A percentile compares a stretch with the other conserved stretches of the same genome.
phyloP scores from a whole-genome alignment of 2,113 vertebrate genomes.

The Callocephalon fimbriatum region DNA sequence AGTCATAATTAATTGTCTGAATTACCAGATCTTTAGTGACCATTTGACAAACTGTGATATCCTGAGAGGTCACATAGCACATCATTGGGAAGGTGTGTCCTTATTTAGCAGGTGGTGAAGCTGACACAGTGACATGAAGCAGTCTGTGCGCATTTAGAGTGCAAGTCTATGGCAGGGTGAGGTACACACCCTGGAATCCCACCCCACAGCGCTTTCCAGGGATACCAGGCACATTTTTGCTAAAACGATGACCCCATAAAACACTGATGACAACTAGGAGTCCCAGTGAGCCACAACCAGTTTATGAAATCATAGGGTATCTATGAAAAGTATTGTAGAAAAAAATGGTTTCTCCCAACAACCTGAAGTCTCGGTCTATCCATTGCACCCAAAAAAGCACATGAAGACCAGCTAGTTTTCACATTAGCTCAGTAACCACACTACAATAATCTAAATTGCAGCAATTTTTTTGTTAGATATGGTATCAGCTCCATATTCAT shows the following conservation, averaged over 20 bases:
- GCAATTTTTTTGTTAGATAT: neutral
- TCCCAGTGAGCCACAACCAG: neutral
- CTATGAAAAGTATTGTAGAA: neutral
- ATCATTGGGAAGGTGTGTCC: neutral
- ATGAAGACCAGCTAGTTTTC: neutral
- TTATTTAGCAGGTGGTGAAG: neutral
- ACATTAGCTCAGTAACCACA: neutral
- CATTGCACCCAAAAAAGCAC: neutral
- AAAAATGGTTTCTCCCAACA: neutral
- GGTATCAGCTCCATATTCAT: neutral
- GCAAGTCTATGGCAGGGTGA: neutral
- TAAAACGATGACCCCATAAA: neutral
- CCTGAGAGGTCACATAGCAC: accelerated
- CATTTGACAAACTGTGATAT: neutral
- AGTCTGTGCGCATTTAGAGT: neutral
- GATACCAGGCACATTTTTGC: neutral
- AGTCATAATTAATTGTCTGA: neutral
- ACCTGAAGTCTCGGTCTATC: neutral
- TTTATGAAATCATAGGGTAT: neutral
- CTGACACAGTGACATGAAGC: neutral
- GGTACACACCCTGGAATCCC: neutral
- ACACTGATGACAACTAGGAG: neutral
- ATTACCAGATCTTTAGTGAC: neutral
- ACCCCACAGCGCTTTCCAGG: neutral
- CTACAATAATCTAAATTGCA: neutral